Base-by-base conservation (phyloP, 2,797 vertebrate genomes). In the Peromyscus melanophrys region DNA sequence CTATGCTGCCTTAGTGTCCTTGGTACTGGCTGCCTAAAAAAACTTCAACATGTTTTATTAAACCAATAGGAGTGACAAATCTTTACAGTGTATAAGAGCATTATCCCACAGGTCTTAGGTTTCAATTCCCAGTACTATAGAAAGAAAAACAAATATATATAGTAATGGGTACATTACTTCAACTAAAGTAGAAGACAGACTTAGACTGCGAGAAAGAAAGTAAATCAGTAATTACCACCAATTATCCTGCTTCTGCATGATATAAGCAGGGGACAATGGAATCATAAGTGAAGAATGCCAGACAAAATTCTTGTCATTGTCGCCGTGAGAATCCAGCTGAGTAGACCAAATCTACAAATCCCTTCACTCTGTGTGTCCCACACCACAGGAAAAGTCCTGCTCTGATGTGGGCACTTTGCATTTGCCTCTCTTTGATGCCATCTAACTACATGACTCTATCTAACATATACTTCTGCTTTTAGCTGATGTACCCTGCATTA, bases 171-270 rank as follows among this genome's bases (percentile, higher is more conserved):
- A 37, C 12, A 49, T 78, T 94, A 61, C 85, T 89, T 95, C 17
- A 89, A 69, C 6, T 86, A 92, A 91, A 21, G 29, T n/a, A 84
- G 89, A 95, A 89, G 71, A 96, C 83, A 94, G 81, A 83, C 67
- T 78, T 87, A 95, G 76, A 2, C 77, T 96, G 37, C 95, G 43
- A 92, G 96, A 85, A 61, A 57, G 55, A 94, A 63, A 67, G 63
- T 7, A 91, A 94, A 67, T 86, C 83, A 89, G 40, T 94, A 92
- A 96, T 94, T 76, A 95, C 13, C 12, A 85, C 84, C 76, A 87
- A 89, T 95, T 92, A 84, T 90, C 46, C 71, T 90, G 59, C n/a
- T 88, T 90, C 83, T 80, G 63, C 21, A 49, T 67, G 29, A 27
- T 71, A 37, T 25, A 85, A 67, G 37, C 13, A 9, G 75, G 57